Conservation (phyloP, 2,797 vertebrate genomes). For the Cynopterus sphinx region DNA sequence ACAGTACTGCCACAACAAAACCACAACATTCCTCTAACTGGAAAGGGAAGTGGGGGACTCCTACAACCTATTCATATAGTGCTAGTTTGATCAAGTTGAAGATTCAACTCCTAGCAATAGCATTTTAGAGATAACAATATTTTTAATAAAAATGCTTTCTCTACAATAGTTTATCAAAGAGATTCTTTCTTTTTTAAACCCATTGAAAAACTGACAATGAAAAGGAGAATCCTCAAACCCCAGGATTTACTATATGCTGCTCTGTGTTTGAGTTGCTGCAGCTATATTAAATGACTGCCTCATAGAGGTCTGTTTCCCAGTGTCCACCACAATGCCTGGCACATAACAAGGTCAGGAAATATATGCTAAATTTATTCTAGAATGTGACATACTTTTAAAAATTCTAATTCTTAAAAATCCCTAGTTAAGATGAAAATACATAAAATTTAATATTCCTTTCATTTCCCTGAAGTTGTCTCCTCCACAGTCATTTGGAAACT, state of each 20-base stretch:
- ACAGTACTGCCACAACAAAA: not conserved
- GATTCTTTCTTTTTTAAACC: not conserved
- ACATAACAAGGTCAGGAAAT: not conserved
- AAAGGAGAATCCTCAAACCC: not conserved
- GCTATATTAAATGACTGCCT: not conserved
- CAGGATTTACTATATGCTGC: not conserved
- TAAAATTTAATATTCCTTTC: not conserved
- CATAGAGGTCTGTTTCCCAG: not conserved
- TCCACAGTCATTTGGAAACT: not conserved
- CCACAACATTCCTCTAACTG: not conserved
- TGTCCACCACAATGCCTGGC: not conserved
- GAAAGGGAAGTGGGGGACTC: not conserved
- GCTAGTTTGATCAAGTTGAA: not conserved
- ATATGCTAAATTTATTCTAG: not conserved
- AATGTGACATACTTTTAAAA: not conserved
- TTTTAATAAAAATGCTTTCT: not conserved
- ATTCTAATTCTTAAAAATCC: constrained; percentile 26
- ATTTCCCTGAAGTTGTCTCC: not conserved
- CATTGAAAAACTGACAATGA: not conserved
- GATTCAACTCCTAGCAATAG: not conserved
- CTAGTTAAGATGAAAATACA: not conserved
- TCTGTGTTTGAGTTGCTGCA: not conserved
- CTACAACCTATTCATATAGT: not conserved
- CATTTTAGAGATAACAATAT: not conserved
- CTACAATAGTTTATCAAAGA: not conserved